Conservation (phyloP, 2,113 vertebrate species). For the Apeltes quadracus region DNA sequence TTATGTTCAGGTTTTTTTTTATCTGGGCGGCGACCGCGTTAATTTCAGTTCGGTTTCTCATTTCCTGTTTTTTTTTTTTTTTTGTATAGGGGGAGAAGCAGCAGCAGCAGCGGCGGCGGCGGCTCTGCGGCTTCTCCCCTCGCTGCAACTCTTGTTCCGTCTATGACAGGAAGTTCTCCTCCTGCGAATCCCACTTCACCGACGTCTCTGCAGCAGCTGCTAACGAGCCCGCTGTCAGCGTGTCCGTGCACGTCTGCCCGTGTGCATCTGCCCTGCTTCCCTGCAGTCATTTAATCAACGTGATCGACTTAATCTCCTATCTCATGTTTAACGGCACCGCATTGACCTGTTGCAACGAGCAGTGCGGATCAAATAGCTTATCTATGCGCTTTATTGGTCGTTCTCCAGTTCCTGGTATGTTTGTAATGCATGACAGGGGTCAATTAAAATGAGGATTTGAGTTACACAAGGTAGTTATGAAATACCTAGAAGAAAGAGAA, state of each 20-base stretch:
- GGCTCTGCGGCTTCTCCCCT: not conserved
- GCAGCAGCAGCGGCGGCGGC: too few relatives aligned
- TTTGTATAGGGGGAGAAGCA: not conserved
- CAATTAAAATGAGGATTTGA: not conserved
- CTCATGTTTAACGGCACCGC: slow-evolving; percentile 52
- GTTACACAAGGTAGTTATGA: not conserved
- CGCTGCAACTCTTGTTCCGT: not conserved
- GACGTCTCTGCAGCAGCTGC: not conserved
- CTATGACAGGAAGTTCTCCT: not conserved
- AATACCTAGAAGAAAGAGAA: not conserved
- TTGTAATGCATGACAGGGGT: not conserved
- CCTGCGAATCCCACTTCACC: too few relatives aligned
- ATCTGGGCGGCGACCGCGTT: not conserved
- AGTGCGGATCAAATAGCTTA: slow-evolving; percentile 35
- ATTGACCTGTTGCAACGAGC: slow-evolving; percentile 37
- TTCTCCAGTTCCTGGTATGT: not conserved
- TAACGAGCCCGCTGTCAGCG: not conserved
- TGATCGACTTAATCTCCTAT: slow-evolving; percentile 49
- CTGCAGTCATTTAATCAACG: slow-evolving; percentile 35
- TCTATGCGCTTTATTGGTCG: slow-evolving; percentile 6
- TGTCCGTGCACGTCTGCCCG: not conserved
- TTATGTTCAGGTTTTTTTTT: not conserved
- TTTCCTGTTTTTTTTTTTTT: slow-evolving; percentile 31
- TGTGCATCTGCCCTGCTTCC: slow-evolving; percentile 24
- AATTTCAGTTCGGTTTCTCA: not conserved